These are phyloP conservation scores for Tyrophagus putrescentiae DNA, from an alignment of 1,140 invertebrate species.

Conservation along the genomic window DNA sequence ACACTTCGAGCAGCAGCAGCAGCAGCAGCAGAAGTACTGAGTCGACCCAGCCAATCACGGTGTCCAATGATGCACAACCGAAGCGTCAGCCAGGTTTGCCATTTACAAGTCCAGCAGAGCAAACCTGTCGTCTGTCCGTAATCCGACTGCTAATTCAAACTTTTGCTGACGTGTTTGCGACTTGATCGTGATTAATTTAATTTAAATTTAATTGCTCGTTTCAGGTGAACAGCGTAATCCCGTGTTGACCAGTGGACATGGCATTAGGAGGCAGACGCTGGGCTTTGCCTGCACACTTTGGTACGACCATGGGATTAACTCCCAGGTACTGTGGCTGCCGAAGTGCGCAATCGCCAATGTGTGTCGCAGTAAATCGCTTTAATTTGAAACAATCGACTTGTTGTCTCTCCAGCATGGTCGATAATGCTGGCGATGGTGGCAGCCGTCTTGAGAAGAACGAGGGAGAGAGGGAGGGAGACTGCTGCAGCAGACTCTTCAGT, in stretches of 20 bases:
- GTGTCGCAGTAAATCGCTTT: neutral
- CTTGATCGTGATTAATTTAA: slow-evolving; percentile 8
- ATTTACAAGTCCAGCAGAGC: neutral
- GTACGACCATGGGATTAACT: too few species aligned
- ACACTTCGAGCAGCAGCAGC: too few species aligned
- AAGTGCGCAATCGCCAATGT: too few species aligned
- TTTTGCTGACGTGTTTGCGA: too few species aligned
- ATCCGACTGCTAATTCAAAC: neutral
- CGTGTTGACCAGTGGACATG: slow-evolving; percentile 3
- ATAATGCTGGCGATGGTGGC: too few species aligned
- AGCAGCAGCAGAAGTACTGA: too few species aligned
- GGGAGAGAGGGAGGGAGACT: too few species aligned
- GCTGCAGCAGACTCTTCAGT: neutral
- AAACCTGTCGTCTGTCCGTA: neutral
- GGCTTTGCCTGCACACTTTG: too few species aligned
- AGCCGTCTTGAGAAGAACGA: too few species aligned
- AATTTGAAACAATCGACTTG: slow-evolving; percentile 1
- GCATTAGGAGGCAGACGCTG: too few species aligned
- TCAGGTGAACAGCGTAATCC: neutral
- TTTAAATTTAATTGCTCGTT: slow-evolving; percentile 11
- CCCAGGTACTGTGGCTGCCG: too few species aligned
- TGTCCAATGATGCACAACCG: slow-evolving; percentile 13
- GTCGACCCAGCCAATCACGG: slow-evolving; percentile 9
- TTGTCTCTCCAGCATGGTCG: too few species aligned
- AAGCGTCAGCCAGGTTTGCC: neutral